A percentile compares a stretch with the other conserved stretches of the same genome.
Conservation (phyloP, 1,140 invertebrate genomes). For the Brachionus rotundiformis region DNA sequence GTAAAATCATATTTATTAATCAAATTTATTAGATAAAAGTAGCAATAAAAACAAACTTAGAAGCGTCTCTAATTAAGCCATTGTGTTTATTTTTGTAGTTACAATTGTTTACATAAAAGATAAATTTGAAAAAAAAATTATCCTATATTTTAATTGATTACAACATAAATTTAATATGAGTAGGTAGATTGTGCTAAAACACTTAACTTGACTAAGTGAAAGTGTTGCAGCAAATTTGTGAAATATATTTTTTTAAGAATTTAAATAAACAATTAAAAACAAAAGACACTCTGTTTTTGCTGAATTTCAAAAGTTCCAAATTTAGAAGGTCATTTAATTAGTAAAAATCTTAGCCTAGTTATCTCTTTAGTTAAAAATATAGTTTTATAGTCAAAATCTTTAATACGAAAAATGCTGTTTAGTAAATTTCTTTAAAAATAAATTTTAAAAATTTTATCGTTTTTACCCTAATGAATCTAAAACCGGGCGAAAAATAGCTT, state of each 20-base stretch:
- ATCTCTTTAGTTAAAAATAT: too few relatives aligned
- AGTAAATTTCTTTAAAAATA: too few relatives aligned
- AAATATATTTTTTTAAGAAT: conserved; percentile 13
- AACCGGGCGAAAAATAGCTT: too few relatives aligned
- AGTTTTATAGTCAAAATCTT: too few relatives aligned
- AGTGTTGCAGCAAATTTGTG: conserved; percentile 10
- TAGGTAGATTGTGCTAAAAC: neutral
- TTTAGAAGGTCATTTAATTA: too few relatives aligned
- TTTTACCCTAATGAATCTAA: too few relatives aligned
- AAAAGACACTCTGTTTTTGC: too few relatives aligned
- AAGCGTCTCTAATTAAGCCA: neutral
- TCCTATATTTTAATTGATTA: neutral
- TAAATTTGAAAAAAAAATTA: neutral
- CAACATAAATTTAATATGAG: neutral
- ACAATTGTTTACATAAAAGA: conserved; percentile 8
- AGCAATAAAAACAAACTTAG: conserved; percentile 2
- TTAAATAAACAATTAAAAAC: conserved; percentile 24
- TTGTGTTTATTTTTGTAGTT: neutral
- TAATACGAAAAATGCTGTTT: too few relatives aligned
- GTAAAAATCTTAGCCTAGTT: too few relatives aligned
- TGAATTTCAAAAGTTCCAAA: too few relatives aligned
- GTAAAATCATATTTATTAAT: neutral
- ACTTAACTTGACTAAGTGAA: conserved; percentile 16
- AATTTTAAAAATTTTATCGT: too few relatives aligned
- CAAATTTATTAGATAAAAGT: neutral